Evolutionary conservation across 2,888 invertebrate genomes (phyloP), one percentile per base, ranked within the genome.

Genomic region (Catotricha subobsoleta): DNA sequence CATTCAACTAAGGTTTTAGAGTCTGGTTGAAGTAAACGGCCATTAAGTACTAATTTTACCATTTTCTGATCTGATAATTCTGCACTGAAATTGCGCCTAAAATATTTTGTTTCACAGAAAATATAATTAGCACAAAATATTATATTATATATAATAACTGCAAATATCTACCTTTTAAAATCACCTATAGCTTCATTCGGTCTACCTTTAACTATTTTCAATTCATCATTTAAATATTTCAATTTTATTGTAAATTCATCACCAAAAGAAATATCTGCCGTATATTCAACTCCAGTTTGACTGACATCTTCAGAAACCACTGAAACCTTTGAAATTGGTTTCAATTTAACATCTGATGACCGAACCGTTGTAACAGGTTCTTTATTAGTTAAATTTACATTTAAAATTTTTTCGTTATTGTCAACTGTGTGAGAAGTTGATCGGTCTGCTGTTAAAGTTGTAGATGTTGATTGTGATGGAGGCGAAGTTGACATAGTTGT

Each of bases 11-110:
- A 65, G 2, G 90, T 84, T 47, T 76, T 73, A 39, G 67, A 68
- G 51, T 86, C 84, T 49, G 83, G 80, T 45, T 76, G 71, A 43
- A 91, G 64, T 45, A 92, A 76, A 52, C 84, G 86, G 2, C 92
- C 92, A 59, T 88, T 86, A 64, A 83, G 92, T 47, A 94, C 88
- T 47, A 94, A 68, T 13, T 88, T 76, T 39, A 94, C 80, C 44
- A 81, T 67, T 55, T 82, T 77, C 55, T 83, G 77, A 19, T 77
- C 70, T 3, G 76, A 69, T 49, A 91, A 61, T 61, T 91, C n/a
- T n/a, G n/a, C n/a, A n/a, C n/a, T n/a, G n/a, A n/a, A n/a, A n/a
- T n/a, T n/a, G n/a, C n/a, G n/a, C n/a, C n/a, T n/a, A n/a, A n/a
- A n/a, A n/a, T n/a, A n/a, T n/a, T n/a, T n/a, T n/a, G n/a, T n/a